Evolutionary conservation across 2,888 invertebrate genomes (phyloP).

Genomic region (Lepidochrysops patricia): DNA sequence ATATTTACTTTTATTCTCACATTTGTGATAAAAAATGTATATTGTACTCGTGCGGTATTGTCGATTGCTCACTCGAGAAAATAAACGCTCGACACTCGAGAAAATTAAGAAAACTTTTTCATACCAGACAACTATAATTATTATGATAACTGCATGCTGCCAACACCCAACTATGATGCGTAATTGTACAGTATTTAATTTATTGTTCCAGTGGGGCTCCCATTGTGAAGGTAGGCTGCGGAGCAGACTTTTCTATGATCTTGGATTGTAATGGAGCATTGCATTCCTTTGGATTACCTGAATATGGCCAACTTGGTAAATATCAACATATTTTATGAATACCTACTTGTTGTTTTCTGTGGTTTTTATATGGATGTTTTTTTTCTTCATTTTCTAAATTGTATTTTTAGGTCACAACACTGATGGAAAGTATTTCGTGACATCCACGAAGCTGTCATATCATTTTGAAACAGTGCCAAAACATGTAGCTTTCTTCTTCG

Average conservation of each 20-base stretch:
- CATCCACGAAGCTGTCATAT: conserved; percentile 89
- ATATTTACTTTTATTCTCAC: too few species aligned
- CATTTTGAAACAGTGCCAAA: conserved; percentile 90
- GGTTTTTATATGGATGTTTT: conserved; percentile 9
- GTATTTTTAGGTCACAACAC: conserved; percentile 85
- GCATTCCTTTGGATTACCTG: conserved; percentile 93
- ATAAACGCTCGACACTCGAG: too few species aligned
- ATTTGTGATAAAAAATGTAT: too few species aligned
- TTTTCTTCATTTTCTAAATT: background rate
- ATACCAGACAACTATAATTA: too few species aligned
- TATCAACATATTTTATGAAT: background rate
- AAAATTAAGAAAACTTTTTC: too few species aligned
- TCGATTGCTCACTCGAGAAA: too few species aligned
- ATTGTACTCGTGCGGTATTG: too few species aligned
- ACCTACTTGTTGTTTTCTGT: background rate
- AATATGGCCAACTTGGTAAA: conserved; percentile 89
- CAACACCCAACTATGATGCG: background rate
- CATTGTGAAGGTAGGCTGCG: conserved; percentile 90
- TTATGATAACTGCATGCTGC: too few species aligned
- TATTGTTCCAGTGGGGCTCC: conserved; percentile 81
- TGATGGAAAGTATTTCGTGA: conserved; percentile 95
- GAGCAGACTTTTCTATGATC: conserved; percentile 94
- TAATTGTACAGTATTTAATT: background rate
- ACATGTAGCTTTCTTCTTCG: conserved; percentile 88
- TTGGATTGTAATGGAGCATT: conserved; percentile 91